phyloP scores from a whole-genome alignment of 1,140 invertebrate species.

The Plodia interpunctella region DNA sequence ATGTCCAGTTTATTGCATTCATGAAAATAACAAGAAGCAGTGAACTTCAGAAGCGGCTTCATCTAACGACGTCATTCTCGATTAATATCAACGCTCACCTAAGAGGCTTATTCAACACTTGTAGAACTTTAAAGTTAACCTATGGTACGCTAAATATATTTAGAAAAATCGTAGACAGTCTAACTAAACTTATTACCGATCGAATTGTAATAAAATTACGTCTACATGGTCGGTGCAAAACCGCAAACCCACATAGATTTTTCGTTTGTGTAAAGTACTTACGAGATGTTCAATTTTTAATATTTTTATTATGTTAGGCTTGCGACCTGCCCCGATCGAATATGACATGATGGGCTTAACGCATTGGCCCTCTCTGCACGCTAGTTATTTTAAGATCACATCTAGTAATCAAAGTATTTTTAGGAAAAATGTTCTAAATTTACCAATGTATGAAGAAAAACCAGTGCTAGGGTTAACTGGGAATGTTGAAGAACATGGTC shows the following conservation, averaged over 20 bases:
- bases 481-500: neutral
- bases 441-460: slow-evolving; percentile 2
- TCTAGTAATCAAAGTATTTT: neutral
- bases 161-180: slow-evolving; percentile 47
- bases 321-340: neutral
- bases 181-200: slow-evolving; percentile 57
- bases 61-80: neutral
- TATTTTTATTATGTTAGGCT: neutral
- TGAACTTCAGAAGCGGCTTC: slow-evolving; percentile 16
- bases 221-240: slow-evolving; percentile 25
- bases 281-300: neutral
- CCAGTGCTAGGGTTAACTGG: neutral
- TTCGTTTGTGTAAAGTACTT: neutral
- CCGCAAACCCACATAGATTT: slow-evolving; percentile 10
- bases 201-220: slow-evolving; percentile 42
- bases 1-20: slow-evolving; percentile 21
- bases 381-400: neutral
- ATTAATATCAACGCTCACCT: slow-evolving; percentile 12
- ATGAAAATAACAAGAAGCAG: slow-evolving; percentile 12
- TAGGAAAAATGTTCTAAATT: neutral
- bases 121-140: slow-evolving; percentile 44
- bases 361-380: neutral
- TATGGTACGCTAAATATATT: slow-evolving; percentile 57
- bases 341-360: neutral
- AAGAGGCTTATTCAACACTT: slow-evolving; percentile 30